Percentiles rank a stretch among this genome's conserved stretches.
Evolutionary conservation across 2,113 vertebrate species (phyloP).

Genomic region (Oxyruncus cristatus): DNA sequence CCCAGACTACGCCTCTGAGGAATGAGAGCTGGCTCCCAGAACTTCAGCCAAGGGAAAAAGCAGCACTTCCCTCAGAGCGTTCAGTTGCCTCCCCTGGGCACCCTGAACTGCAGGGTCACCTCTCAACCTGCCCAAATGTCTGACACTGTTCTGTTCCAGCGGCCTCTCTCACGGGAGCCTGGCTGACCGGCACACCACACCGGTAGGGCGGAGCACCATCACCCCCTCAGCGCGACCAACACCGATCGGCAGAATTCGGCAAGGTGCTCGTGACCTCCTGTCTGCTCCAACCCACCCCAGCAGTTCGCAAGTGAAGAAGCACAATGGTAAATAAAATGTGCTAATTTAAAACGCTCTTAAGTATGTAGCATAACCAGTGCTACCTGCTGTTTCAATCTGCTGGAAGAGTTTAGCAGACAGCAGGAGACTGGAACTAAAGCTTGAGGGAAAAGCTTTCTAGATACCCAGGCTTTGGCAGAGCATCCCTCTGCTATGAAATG

Average conservation of each 20-base stretch:
- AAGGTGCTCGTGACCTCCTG: background rate
- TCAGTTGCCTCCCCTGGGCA: background rate
- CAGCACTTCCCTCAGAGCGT: background rate
- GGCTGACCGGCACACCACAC: background rate
- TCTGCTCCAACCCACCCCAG: background rate
- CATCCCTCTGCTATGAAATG: background rate
- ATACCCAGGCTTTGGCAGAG: constrained; percentile 44
- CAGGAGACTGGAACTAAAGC: constrained; percentile 54
- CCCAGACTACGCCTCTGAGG: background rate
- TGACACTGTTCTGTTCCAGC: rapidly evolving
- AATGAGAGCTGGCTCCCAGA: rapidly evolving
- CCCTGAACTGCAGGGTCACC: background rate
- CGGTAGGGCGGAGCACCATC: background rate
- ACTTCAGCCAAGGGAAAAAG: background rate
- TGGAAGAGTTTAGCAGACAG: constrained; percentile 60
- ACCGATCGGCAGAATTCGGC: rapidly evolving
- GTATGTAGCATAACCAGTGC: constrained; percentile 42
- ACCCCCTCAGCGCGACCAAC: background rate
- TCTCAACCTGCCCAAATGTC: background rate
- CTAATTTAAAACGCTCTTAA: constrained; percentile 66
- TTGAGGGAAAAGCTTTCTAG: constrained; percentile 34
- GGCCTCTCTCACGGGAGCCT: rapidly evolving
- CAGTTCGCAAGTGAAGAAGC: background rate
- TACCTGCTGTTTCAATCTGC: constrained; percentile 67
- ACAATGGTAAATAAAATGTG: constrained; percentile 54